Evolutionary conservation across 2,113 vertebrate genomes (phyloP), one percentile per base, ranked within the genome.

Genomic region (Spea multiplicata): DNA sequence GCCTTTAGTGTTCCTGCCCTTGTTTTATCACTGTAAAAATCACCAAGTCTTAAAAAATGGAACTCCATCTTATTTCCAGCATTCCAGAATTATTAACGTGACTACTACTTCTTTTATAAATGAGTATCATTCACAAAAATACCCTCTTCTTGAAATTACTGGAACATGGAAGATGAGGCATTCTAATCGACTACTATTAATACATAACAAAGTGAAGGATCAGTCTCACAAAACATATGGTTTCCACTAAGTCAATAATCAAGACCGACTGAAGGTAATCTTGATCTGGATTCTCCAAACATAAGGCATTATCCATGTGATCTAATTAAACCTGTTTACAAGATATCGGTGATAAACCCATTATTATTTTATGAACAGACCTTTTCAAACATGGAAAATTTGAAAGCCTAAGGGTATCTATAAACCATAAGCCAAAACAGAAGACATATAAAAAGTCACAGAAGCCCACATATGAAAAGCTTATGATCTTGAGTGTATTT

Each of bases 181-280:
- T 49, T 52, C 50, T 49, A 75, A 52, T 44, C 5, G 50, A 6
- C 48, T 10, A 75, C 4, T 48, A 66, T 10, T 49, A 13, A 69
- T 44, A 66, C 13, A 14, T 69, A 52, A 66, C 48, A 75, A 44
- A 75, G 66, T 66, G 10, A 52, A 16, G 49, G 62, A 2, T 53
- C 53, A 62, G 53, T 62, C 62, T 66, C 73, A 66, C 53, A 66
- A 66, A 53, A 49, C 73, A 66, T 75, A 62, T 75, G 55, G 55
- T 59, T 59, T 59, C 55, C 55, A 59, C 9, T 59, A 9, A 59
- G 62, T 52, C 73, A 66, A 45, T 74, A 74, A 16, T 4, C 47
- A 55, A 62, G 73, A 65, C 44, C 65, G 12, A 49, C 73, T 75
- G 57, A 47, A 48, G 44, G 50, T 66, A 75, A 65, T 75, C 55